Evolutionary conservation across 1,140 invertebrate genomes (phyloP), one percentile per base, ranked within the genome.

Genomic region (Aradophagus sp.): DNA sequence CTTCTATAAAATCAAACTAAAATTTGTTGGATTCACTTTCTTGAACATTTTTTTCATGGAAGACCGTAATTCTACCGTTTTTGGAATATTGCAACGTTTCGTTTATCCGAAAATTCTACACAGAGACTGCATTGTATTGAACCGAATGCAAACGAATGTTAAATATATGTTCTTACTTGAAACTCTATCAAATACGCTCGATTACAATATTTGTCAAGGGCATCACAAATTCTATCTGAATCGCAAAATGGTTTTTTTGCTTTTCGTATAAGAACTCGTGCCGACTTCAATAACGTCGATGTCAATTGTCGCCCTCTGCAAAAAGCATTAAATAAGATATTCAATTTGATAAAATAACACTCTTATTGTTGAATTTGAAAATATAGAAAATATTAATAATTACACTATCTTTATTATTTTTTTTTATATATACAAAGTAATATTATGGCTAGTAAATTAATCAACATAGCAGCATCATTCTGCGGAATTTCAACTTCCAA

Each of bases 21-120:
- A n/a, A n/a, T n/a, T n/a, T n/a, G n/a, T n/a, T n/a, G n/a, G n/a
- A n/a, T n/a, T n/a, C n/a, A n/a, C n/a, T n/a, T n/a, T n/a, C n/a
- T n/a, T n/a, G n/a, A n/a, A n/a, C n/a, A n/a, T n/a, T n/a, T 14
- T 10, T 36, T 58, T 38, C 2, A 17, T 45, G 69, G 55, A 58
- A 58, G 55, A 58, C 34, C 26, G 32, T 66, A 55, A 73, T 50
- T 26, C 41, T 48, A 68, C 12, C n/a, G 59, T 34, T 71, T 80
- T 81, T 74, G 73, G 71, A 81, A 80, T 83, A 83, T 82, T 82
- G 81, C 81, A 80, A 80, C 75, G 55, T 78, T 75, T 80, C 73
- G 80, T 73, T 77, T 13, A 74, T 72, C 74, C 69, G 71, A 66
- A 13, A 23, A 15, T 50, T 31, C 10, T 0, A 35, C 13, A 38